Evolutionary conservation across 1,140 invertebrate species (phyloP).

Genomic region (Limonius californicus): DNA sequence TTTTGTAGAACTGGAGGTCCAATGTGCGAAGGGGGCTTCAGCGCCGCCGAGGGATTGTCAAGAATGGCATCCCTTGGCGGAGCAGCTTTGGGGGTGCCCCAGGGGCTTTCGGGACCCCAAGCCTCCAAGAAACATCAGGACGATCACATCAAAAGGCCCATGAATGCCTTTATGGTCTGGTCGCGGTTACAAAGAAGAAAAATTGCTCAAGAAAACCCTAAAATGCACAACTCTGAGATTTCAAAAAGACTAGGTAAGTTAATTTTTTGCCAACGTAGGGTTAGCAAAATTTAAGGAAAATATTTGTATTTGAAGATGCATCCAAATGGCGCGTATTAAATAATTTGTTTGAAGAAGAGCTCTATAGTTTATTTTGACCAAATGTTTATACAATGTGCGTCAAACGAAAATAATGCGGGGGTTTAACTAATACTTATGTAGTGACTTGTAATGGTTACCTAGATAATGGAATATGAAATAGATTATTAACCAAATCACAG

Average conservation of each 20-base stretch:
- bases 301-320: too few species aligned
- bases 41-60: conserved; percentile 45
- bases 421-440: too few species aligned
- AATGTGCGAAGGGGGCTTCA: conserved; percentile 46
- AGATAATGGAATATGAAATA: too few species aligned
- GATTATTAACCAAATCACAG: too few species aligned
- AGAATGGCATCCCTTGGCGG: conserved; percentile 46
- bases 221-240: conserved; percentile 99
- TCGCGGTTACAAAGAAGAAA: conserved; percentile 80
- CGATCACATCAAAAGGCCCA: conserved; percentile 79
- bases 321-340: too few species aligned
- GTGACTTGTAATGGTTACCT: too few species aligned
- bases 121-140: conserved; percentile 52
- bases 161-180: conserved; percentile 91
- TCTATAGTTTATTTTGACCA: too few species aligned
- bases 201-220: conserved; percentile 96
- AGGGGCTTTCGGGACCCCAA: conserved; percentile 31
- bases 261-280: too few species aligned
- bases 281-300: too few species aligned
- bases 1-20: conserved; percentile 40
- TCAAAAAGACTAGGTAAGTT: conserved; percentile 85
- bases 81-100: conserved; percentile 40
- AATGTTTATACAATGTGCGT: too few species aligned
- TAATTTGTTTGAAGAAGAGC: too few species aligned
- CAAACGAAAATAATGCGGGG: too few species aligned